Evolutionary conservation across 2,888 invertebrate species (phyloP).

Genomic region (Amphipyra berbera): DNA sequence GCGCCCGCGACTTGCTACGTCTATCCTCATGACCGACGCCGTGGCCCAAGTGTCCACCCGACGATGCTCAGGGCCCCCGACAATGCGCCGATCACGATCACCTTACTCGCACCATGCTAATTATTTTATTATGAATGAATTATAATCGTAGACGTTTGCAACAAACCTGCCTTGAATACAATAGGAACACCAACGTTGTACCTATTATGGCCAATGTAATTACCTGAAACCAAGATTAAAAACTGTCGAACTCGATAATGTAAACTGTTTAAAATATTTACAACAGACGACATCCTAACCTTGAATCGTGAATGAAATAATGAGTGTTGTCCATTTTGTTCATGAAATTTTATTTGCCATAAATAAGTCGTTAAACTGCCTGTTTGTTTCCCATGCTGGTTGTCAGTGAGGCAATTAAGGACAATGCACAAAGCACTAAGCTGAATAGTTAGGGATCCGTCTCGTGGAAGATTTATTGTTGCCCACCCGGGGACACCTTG

Average conservation of each 20-base stretch:
- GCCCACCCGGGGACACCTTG: constrained; percentile 58
- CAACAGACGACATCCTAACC: constrained; percentile 65
- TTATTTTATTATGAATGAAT: constrained; percentile 51
- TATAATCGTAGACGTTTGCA: constrained; percentile 30
- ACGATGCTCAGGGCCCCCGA: constrained; percentile 55
- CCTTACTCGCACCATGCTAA: constrained; percentile 49
- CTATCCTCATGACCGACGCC: constrained; percentile 75
- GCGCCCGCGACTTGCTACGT: constrained; percentile 73
- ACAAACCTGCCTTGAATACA: constrained; percentile 11
- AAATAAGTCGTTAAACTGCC: constrained; percentile 75
- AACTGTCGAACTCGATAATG: constrained; percentile 15
- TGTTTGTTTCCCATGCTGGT: constrained; percentile 64
- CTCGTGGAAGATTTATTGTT: constrained; percentile 68
- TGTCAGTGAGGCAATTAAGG: constrained; percentile 73
- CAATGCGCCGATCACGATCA: constrained; percentile 49
- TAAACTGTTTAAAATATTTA: constrained; percentile 50
- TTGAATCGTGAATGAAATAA: constrained; percentile 68
- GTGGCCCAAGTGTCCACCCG: constrained; percentile 59
- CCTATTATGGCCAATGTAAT: constrained; percentile 19
- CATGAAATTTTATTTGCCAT: constrained; percentile 75
- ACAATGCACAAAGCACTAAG: constrained; percentile 67
- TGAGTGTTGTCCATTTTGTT: constrained; percentile 48
- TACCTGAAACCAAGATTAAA: constrained; percentile 37
- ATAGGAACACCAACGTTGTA: constrained; percentile 13
- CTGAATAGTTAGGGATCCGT: constrained; percentile 63